phyloP scores from a whole-genome alignment of 2,797 vertebrate genomes.

The Loriculus beryllinus region DNA sequence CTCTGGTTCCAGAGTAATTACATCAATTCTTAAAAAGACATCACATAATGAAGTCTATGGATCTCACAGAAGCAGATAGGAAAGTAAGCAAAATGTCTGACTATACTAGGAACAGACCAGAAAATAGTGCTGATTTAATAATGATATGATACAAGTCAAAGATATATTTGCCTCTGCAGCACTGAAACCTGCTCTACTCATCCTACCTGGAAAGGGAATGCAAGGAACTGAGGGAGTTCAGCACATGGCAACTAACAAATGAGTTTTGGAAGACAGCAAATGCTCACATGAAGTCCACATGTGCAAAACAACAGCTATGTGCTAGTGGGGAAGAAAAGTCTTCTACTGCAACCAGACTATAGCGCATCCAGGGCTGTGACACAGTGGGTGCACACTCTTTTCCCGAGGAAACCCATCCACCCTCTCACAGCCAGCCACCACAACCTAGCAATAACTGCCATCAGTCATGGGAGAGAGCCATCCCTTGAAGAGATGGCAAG shows the following conservation, averaged over 20 bases:
- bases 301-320: neutral
- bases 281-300: neutral
- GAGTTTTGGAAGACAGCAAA: neutral
- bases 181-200: neutral
- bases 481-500: neutral
- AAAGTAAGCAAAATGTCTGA: neutral
- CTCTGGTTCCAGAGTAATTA: neutral
- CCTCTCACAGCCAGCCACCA: neutral
- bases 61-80: neutral
- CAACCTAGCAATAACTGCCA: neutral
- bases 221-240: neutral
- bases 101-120: neutral
- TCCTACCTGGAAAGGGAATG: neutral
- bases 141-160: neutral
- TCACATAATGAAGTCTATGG: neutral
- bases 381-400: neutral
- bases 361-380: neutral
- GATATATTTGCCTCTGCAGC: neutral
- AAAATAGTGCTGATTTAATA: neutral
- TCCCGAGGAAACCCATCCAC: neutral
- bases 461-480: neutral
- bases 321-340: neutral
- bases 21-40: neutral
- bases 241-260: neutral
- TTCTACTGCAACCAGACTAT: neutral